A percentile compares a stretch with the other conserved stretches of the same genome.
These are phyloP conservation scores for Dynastes maya DNA, from an alignment of 2,888 invertebrate genomes.

Conservation along the genomic window DNA sequence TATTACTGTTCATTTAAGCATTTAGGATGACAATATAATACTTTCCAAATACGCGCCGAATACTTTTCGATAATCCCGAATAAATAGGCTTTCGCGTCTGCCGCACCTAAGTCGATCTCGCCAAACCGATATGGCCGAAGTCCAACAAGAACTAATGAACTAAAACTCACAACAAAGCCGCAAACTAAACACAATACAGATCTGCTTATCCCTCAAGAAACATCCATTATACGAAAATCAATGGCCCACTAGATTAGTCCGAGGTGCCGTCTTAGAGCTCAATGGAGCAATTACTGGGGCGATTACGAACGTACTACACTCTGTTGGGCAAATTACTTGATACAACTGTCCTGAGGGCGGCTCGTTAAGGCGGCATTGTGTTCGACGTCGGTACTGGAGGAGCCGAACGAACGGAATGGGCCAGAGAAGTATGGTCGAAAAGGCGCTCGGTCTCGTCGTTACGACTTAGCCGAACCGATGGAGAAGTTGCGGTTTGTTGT, in stretches of 20 bases:
- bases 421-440: slow-evolving; percentile 40
- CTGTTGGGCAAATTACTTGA: slow-evolving; percentile 66
- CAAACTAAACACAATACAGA: slow-evolving; percentile 69
- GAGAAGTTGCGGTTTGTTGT: slow-evolving; percentile 57
- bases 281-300: slow-evolving; percentile 68
- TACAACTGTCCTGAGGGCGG: slow-evolving; percentile 65
- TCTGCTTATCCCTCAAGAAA: slow-evolving; percentile 68
- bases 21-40: neutral
- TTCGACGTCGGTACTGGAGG: slow-evolving; percentile 52
- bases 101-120: slow-evolving; percentile 33
- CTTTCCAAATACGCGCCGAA: slow-evolving; percentile 2
- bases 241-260: slow-evolving; percentile 69
- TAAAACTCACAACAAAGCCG: slow-evolving; percentile 66
- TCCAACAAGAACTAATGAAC: slow-evolving; percentile 63
- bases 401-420: neutral
- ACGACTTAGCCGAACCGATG: slow-evolving; percentile 4
- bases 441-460: slow-evolving; percentile 22
- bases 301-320: slow-evolving; percentile 62
- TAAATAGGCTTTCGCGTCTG: slow-evolving; percentile 16
- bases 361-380: slow-evolving; percentile 68
- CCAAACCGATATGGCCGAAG: slow-evolving; percentile 25
- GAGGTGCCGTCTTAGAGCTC: slow-evolving; percentile 67
- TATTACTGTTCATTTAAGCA: slow-evolving; percentile 11
- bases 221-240: slow-evolving; percentile 69
- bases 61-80: slow-evolving; percentile 18